Conservation (phyloP, 1,140 invertebrate genomes). For the Nasonia giraulti region DNA sequence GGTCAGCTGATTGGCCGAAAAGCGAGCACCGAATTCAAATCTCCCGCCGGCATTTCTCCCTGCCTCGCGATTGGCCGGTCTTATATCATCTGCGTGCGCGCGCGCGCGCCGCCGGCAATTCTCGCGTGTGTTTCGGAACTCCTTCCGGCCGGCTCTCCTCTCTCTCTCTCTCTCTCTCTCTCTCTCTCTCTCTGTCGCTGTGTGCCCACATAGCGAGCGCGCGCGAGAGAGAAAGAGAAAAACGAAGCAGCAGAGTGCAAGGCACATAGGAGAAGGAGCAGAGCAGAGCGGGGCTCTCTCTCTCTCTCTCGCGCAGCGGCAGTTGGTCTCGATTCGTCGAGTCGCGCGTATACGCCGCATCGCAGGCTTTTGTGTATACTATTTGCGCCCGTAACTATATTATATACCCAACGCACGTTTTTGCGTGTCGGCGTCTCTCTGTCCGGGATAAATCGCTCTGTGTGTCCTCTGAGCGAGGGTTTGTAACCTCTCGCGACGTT, state of each 20-base stretch:
- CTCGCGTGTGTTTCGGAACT: conserved; percentile 33
- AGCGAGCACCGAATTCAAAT: neutral
- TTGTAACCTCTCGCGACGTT: neutral
- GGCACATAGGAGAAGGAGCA: neutral
- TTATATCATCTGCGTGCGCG: neutral
- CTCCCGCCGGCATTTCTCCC: neutral
- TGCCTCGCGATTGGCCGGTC: neutral
- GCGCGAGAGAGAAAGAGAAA: conserved; percentile 17
- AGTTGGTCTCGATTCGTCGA: conserved; percentile 60
- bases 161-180: neutral
- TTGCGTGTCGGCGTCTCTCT: neutral
- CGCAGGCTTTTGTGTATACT: neutral
- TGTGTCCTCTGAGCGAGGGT: neutral
- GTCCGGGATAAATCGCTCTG: neutral
- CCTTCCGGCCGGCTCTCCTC: conserved; percentile 19
- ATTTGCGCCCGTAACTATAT: too few species aligned
- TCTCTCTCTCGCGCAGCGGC: conserved; percentile 46
- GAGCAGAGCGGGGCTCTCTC: neutral
- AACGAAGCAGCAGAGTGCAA: neutral
- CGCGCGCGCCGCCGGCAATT: neutral
- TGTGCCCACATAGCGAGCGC: neutral
- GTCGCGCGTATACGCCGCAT: conserved; percentile 25
- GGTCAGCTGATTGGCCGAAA: neutral
- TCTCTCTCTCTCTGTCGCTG: neutral
- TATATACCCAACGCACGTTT: neutral